Conservation (phyloP, 2,113 vertebrate species). For the Oncorhynchus kisutch region DNA sequence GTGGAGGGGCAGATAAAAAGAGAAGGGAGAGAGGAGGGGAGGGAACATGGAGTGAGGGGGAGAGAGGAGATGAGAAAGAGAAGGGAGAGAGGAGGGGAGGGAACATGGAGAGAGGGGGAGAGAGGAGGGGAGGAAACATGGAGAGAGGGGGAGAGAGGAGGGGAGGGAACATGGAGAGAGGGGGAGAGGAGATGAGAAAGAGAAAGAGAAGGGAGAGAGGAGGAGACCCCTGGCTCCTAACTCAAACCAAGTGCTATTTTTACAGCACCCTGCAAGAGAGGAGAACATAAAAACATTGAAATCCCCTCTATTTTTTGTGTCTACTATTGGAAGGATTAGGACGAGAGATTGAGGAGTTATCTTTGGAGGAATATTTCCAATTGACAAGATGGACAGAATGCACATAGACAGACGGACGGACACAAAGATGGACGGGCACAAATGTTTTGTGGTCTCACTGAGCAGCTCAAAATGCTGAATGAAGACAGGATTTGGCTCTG, state of each 20-base stretch:
- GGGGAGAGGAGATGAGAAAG: neutral
- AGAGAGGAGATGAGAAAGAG: neutral
- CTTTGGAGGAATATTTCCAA: neutral
- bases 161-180: slow-evolving; percentile 18
- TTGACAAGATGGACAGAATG: too few relatives aligned
- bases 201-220: slow-evolving; percentile 23
- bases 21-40: too few relatives aligned
- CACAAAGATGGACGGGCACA: neutral
- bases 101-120: slow-evolving; percentile 9
- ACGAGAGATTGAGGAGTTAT: neutral
- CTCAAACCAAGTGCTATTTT: slow-evolving; percentile 77
- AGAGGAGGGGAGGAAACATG: neutral
- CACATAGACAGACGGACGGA: neutral
- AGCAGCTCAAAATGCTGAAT: too few relatives aligned
- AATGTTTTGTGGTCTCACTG: neutral
- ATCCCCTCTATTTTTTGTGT: too few relatives aligned
- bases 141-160: neutral
- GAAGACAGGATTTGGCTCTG: too few relatives aligned
- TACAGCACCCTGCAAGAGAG: slow-evolving; percentile 57
- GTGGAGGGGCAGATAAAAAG: too few relatives aligned
- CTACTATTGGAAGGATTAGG: too few relatives aligned
- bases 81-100: neutral
- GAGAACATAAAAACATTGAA: slow-evolving; percentile 48
- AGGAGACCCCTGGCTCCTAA: slow-evolving; percentile 68
- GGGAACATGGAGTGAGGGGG: neutral